Percentiles rank a stretch among this genome's conserved stretches.
These are phyloP conservation scores for Platichthys stellatus DNA, from an alignment of 2,113 vertebrate genomes.

Conservation along the genomic window DNA sequence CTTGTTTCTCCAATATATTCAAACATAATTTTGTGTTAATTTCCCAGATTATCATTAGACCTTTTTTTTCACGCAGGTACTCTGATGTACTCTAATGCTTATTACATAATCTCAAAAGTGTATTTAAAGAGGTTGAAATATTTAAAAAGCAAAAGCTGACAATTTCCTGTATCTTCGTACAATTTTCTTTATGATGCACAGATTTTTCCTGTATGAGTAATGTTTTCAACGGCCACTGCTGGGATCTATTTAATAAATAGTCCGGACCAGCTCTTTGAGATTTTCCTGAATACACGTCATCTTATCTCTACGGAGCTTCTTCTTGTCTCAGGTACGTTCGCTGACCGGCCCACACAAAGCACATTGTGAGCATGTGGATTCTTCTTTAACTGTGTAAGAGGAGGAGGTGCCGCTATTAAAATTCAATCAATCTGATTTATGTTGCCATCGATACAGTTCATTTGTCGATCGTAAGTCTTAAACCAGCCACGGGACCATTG, in stretches of 20 bases:
- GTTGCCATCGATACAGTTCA: slow-evolving; percentile 70
- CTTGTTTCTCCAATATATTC: no score
- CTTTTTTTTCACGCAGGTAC: no score
- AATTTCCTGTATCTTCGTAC: no score
- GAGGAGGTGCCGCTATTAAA: slow-evolving; percentile 57
- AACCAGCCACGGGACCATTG: slow-evolving; percentile 61
- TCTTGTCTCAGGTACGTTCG: slow-evolving; percentile 21
- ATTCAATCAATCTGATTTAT: slow-evolving; percentile 77
- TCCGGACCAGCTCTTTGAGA: background rate
- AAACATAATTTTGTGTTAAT: no score
- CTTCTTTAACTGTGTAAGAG: slow-evolving; percentile 50
- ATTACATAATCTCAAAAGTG: background rate
- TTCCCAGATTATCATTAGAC: no score
- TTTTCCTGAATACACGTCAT: slow-evolving; percentile 6
- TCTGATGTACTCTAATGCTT: no score
- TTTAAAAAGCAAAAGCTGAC: no score
- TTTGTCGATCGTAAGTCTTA: slow-evolving; percentile 72
- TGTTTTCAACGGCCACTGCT: background rate
- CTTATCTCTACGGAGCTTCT: background rate
- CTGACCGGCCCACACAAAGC: slow-evolving; percentile 22
- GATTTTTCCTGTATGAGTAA: background rate
- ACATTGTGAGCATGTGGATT: slow-evolving; percentile 59
- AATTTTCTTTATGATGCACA: background rate
- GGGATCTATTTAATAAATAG: background rate
- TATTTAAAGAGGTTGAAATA: background rate